phyloP scores from a whole-genome alignment of 2,113 vertebrate species.

The Solea senegalensis region DNA sequence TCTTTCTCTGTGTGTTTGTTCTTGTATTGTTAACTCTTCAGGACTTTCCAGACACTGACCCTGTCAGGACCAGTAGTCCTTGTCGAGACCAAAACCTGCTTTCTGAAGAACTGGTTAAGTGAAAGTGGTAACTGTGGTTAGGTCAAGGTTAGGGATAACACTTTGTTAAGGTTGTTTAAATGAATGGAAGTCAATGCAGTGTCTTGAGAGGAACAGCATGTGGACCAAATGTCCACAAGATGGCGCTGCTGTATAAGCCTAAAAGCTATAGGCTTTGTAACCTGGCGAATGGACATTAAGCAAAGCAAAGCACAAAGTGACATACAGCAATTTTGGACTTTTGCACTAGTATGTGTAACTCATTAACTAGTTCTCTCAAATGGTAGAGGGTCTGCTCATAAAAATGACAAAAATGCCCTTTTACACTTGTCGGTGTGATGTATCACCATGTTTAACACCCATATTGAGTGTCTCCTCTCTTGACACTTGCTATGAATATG shows the following conservation, averaged over 20 bases:
- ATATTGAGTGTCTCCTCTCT: not conserved
- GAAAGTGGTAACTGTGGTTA: too few species aligned
- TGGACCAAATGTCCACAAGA: constrained; percentile 47
- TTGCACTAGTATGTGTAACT: not conserved
- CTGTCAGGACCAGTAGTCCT: too few species aligned
- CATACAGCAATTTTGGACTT: constrained; percentile 1
- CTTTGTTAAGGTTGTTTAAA: too few species aligned
- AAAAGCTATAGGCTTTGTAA: not conserved
- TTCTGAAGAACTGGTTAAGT: too few species aligned
- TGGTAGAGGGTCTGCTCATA: not conserved
- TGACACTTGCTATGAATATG: constrained; percentile 10
- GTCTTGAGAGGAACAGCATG: too few species aligned
- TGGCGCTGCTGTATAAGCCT: constrained; percentile 20
- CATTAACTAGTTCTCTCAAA: not conserved
- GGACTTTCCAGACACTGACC: too few species aligned
- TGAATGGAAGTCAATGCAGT: too few species aligned
- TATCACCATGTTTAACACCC: not conserved
- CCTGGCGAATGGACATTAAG: too few species aligned
- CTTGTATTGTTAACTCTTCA: too few species aligned
- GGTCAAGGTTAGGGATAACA: too few species aligned
- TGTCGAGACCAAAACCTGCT: too few species aligned
- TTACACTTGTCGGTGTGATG: not conserved
- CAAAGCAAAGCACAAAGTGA: not conserved
- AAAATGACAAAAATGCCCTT: not conserved
- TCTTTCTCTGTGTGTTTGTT: too few species aligned